Conservation (phyloP, 2,113 vertebrate species). For the Fulica atra region DNA sequence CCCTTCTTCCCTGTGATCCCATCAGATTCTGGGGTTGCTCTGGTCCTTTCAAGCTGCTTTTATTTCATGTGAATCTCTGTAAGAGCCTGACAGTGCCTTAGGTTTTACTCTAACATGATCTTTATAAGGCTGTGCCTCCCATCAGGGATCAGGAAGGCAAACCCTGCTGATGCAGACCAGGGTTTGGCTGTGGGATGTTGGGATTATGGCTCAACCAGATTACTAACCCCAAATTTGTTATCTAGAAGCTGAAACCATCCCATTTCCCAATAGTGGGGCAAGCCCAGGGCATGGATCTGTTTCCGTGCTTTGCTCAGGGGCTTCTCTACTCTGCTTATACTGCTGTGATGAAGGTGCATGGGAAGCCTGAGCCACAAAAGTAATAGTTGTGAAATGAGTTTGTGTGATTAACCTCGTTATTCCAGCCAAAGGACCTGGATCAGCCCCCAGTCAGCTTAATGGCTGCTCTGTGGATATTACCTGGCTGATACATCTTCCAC, state of each 20-base stretch:
- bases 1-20: not conserved
- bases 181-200: not conserved
- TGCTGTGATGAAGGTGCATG: not conserved
- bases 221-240: not conserved
- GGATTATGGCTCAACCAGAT: not conserved
- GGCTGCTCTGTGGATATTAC: not conserved
- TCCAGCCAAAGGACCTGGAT: conserved; percentile 2
- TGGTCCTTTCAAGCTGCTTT: not conserved
- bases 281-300: not conserved
- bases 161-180: not conserved
- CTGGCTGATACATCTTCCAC: conserved; percentile 6
- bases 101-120: not conserved
- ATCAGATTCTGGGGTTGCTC: not conserved
- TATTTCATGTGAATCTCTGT: not conserved
- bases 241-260: not conserved
- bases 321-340: not conserved
- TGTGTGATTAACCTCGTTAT: conserved; percentile 36
- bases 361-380: not conserved
- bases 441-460: conserved; percentile 5
- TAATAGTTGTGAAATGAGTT: not conserved
- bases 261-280: fast-evolving
- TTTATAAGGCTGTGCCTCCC: not conserved
- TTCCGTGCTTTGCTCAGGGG: not conserved
- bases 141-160: not conserved
- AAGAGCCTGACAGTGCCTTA: not conserved